Percentiles rank a stretch among this genome's conserved stretches.
Conservation (phyloP, 2,888 invertebrate species). For the Sarcophaga caerulescens region DNA sequence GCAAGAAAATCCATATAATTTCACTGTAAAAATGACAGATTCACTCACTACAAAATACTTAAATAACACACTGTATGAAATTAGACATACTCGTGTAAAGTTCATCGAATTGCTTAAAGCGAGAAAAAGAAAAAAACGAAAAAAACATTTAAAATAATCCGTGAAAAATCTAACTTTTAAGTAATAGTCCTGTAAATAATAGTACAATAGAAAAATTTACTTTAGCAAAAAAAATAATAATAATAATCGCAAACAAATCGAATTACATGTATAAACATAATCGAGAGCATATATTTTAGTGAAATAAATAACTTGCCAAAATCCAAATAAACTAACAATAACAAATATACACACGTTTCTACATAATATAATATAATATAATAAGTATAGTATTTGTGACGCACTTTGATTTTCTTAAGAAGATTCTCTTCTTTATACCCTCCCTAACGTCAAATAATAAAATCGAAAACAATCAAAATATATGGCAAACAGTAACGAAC, state of each 20-base stretch:
- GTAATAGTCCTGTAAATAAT: background rate
- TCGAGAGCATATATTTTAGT: conserved; percentile 1
- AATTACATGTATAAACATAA: too few species aligned
- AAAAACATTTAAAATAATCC: background rate
- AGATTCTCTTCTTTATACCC: background rate
- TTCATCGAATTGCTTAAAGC: conserved; percentile 45
- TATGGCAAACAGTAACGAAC: conserved; percentile 2
- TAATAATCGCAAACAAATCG: background rate
- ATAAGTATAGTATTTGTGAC: conserved; percentile 35
- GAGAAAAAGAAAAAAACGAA: background rate
- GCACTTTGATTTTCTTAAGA: conserved; percentile 32
- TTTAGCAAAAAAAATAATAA: background rate
- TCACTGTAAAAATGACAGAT: conserved; percentile 44
- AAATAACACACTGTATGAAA: conserved; percentile 53
- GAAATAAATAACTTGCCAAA: conserved; percentile 1
- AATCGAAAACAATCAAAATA: background rate
- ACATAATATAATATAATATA: background rate
- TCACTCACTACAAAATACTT: conserved; percentile 41
- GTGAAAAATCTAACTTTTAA: background rate
- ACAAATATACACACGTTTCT: too few species aligned
- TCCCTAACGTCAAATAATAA: background rate
- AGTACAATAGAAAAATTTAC: conserved; percentile 24
- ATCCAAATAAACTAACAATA: too few species aligned
- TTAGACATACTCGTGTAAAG: conserved; percentile 49
- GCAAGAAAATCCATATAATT: conserved; percentile 44